Conservation (phyloP, 2,113 vertebrate genomes). For the Larimichthys polyactis region DNA sequence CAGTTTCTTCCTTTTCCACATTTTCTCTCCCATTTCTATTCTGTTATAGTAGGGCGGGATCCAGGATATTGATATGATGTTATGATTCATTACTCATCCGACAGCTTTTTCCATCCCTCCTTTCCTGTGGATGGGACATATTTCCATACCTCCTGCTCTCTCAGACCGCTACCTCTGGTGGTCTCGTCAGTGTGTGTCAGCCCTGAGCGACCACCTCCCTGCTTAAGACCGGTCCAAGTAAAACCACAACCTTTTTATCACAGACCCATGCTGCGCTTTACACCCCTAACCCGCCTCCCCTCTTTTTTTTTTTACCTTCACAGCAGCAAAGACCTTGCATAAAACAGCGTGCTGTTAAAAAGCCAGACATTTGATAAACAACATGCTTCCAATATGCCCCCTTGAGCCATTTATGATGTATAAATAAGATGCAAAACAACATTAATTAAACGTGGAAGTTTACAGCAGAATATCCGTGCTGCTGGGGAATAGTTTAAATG, state of each 20-base stretch:
- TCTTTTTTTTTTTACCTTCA: constrained; percentile 23
- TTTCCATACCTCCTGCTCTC: constrained; percentile 52
- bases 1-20: not conserved
- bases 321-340: constrained; percentile 35
- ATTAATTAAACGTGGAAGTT: constrained; percentile 71
- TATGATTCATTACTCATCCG: constrained; percentile 56
- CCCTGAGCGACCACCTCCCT: constrained; percentile 46
- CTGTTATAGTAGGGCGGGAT: constrained; percentile 34
- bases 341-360: constrained; percentile 64
- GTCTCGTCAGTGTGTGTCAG: constrained; percentile 66
- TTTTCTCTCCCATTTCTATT: constrained; percentile 13
- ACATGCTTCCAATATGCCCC: constrained; percentile 49
- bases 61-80: constrained; percentile 53
- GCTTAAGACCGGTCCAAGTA: constrained; percentile 43
- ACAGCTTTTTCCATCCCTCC: constrained; percentile 47
- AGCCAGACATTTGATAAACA: constrained; percentile 65
- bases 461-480: constrained; percentile 50
- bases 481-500: constrained; percentile 66
- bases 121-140: constrained; percentile 42
- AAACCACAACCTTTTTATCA: constrained; percentile 64
- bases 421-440: constrained; percentile 68
- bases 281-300: constrained; percentile 11
- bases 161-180: constrained; percentile 65
- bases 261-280: constrained; percentile 27
- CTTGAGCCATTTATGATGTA: constrained; percentile 54